Evolutionary conservation across 2,888 invertebrate genomes (phyloP).

Genomic region (Ormia ochracea): DNA sequence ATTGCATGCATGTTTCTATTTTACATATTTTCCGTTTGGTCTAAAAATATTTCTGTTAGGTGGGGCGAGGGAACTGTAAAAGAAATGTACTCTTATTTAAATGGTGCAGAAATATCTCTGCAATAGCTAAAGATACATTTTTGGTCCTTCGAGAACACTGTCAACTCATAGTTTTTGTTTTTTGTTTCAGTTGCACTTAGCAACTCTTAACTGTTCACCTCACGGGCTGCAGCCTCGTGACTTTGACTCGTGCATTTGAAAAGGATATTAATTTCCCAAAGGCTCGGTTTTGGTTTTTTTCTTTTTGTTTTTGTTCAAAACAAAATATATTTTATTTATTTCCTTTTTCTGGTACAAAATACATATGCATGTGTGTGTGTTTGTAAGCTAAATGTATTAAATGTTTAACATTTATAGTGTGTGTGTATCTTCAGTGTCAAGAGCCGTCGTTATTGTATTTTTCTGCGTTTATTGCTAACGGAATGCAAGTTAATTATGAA

Average conservation of each 20-base stretch:
- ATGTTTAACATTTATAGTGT: neutral
- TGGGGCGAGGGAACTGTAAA: neutral
- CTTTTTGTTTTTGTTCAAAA: slow-evolving; percentile 18
- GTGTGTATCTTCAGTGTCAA: too few species aligned
- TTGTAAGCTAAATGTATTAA: neutral
- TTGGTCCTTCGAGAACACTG: neutral
- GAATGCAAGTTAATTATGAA: too few species aligned
- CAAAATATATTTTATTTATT: slow-evolving; percentile 24
- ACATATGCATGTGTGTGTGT: neutral
- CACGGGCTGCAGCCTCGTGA: slow-evolving; percentile 71
- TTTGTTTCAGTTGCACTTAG: slow-evolving; percentile 38
- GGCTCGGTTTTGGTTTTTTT: slow-evolving; percentile 65
- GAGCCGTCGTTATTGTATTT: too few species aligned
- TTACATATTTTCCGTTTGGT: neutral
- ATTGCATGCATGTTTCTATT: neutral
- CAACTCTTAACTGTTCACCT: slow-evolving; percentile 65
- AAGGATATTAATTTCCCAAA: slow-evolving; percentile 76
- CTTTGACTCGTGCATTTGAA: slow-evolving; percentile 64
- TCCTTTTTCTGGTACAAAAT: neutral
- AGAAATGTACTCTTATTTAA: slow-evolving; percentile 29
- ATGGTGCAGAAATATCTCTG: slow-evolving; percentile 1
- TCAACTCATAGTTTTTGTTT: neutral
- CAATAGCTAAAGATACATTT: too few species aligned
- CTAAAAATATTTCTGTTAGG: neutral
- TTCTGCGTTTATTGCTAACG: too few species aligned